Percentiles rank a stretch among this genome's conserved stretches.
Conservation (phyloP, 1,140 invertebrate genomes). For the Vollenhovia emeryi region DNA sequence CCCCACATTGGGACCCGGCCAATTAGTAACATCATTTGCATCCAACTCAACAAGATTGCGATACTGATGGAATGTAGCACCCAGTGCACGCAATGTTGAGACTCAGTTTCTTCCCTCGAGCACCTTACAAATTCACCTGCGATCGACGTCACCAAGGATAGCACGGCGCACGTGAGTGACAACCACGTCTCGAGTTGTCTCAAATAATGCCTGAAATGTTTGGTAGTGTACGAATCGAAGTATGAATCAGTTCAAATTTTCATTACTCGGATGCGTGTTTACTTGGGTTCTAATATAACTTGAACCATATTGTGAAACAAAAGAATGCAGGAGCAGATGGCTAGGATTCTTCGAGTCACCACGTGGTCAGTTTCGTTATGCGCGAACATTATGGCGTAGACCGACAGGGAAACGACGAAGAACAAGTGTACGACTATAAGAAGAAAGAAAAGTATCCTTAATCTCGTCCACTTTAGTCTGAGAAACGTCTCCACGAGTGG, state of each 20-base stretch:
- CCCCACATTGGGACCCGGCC: slow-evolving; percentile 85
- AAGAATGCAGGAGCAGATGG: slow-evolving; percentile 18
- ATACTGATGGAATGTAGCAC: slow-evolving; percentile 81
- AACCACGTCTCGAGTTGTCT: slow-evolving; percentile 63
- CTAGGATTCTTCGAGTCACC: neutral
- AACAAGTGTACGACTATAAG: slow-evolving; percentile 81
- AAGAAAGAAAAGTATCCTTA: slow-evolving; percentile 82
- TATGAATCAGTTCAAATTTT: neutral
- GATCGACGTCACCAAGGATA: slow-evolving; percentile 69
- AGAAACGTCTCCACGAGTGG: slow-evolving; percentile 85
- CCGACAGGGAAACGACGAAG: slow-evolving; percentile 68
- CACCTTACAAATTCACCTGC: neutral
- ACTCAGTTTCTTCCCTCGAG: neutral
- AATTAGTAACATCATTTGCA: slow-evolving; percentile 85
- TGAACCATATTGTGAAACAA: slow-evolving; percentile 48
- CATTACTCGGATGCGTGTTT: neutral
- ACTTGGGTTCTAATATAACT: slow-evolving; percentile 59
- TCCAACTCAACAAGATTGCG: slow-evolving; percentile 85
- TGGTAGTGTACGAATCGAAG: neutral
- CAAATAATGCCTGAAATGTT: slow-evolving; percentile 64
- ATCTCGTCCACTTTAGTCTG: slow-evolving; percentile 83
- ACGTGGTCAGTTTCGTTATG: neutral
- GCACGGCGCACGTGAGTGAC: slow-evolving; percentile 61
- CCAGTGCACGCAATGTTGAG: slow-evolving; percentile 75
- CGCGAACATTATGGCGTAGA: slow-evolving; percentile 53